Evolutionary conservation across 2,113 vertebrate genomes (phyloP), one percentile per base, ranked within the genome.

Genomic region (Rhabdomys dilectus): DNA sequence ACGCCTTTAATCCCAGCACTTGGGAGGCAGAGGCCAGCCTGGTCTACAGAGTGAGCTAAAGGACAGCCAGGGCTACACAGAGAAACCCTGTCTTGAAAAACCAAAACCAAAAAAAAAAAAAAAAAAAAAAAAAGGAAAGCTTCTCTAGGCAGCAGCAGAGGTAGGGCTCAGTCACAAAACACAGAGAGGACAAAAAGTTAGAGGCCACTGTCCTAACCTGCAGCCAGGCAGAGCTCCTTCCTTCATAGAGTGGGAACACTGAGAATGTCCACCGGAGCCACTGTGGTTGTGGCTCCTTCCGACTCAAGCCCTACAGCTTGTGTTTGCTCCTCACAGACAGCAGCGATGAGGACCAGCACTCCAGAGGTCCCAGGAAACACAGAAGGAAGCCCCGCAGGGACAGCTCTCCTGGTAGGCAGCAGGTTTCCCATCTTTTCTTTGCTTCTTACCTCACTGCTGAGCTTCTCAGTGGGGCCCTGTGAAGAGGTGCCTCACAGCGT

Each of bases 301-400:
- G 56, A 78, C 4, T 10, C 42, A 78, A 64, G 75, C 90, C 84
- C 91, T 76, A 39, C 76, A 92, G 75, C 58, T 34, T 97, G 82
- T 96, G 42, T 93, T 92, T 96, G 51, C 92, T 92, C 42, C 24
- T 77, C 81, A 72, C 88, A 97, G 97, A 96, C 5, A 96, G 95
- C 87, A 39, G 95, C 5, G 88, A 96, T 77, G 96, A 97, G 36
- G 95, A 96, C 78, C 48, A n/a, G n/a, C 80, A 42, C 19, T 62
- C 39, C 80, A 53, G 75, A 89, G 42, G 15, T 29, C n/a, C 29
- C 4, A 19, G 95, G 51, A 89, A 90, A 60, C 36, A 0, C 3
- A 19, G 21, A 39, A 48, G 39, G 66, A 70, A 36, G 31, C 34
- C 66, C 39, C 4, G 1, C 29, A n/a, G 76, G 48, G 34, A 70